phyloP scores from a whole-genome alignment of 2,797 vertebrate genomes.

The Sus cebifrons region DNA sequence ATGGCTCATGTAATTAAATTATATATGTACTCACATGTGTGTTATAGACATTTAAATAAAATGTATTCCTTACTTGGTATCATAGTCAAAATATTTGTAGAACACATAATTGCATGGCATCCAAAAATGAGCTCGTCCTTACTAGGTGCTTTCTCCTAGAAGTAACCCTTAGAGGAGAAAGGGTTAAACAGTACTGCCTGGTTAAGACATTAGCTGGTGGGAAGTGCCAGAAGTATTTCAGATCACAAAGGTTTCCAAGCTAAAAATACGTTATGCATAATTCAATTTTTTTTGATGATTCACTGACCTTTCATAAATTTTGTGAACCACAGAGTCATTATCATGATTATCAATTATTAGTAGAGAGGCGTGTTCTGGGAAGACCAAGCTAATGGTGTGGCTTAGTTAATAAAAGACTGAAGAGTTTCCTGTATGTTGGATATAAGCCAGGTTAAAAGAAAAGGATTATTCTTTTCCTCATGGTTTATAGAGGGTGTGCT shows the following conservation, averaged over 20 bases:
- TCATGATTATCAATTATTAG: constrained; percentile 20
- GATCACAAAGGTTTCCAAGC: not conserved
- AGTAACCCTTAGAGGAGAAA: not conserved
- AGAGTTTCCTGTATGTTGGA: not conserved
- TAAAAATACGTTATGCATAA: constrained; percentile 7
- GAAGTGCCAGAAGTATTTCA: not conserved
- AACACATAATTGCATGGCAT: not conserved
- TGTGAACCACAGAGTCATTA: not conserved
- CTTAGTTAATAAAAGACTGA: constrained; percentile 16
- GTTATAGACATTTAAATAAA: constrained; percentile 1
- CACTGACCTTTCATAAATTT: constrained; percentile 43
- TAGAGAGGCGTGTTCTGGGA: not conserved
- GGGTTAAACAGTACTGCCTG: not conserved
- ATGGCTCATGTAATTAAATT: not conserved
- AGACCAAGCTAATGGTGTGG: not conserved
- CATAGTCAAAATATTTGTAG: constrained; percentile 18
- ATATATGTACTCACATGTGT: not conserved
- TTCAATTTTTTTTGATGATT: constrained; percentile 22
- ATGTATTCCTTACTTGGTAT: not conserved
- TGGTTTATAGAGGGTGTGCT: not conserved
- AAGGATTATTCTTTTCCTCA: not conserved
- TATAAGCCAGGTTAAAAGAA: constrained; percentile 36
- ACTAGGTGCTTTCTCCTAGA: not conserved
- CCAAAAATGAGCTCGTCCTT: not conserved
- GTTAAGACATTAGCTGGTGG: not conserved